Evolutionary conservation across 2,888 invertebrate genomes (phyloP), one percentile per base, ranked within the genome.

Genomic region (Amorpha juglandis): DNA sequence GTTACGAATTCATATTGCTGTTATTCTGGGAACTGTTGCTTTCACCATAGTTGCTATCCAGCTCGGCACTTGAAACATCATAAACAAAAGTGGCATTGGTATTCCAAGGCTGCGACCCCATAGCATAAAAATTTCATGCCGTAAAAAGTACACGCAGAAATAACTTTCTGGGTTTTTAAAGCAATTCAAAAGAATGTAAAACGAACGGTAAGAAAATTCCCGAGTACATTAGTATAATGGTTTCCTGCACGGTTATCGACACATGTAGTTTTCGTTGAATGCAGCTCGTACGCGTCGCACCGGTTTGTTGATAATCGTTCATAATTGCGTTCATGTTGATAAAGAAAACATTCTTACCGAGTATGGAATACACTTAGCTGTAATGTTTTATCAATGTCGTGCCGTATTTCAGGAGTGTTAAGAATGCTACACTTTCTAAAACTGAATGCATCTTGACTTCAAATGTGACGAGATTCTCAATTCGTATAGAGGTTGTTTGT

Each of bases 251-350:
- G 58, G 38, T 58, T 58, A 58, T 58, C 58, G 58, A 42, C 42
- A 33, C 53, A 42, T 58, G 55, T 58, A 58, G 55, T 58, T 58
- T 58, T 42, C 58, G 58, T 58, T 58, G 42, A 58, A 58, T 58
- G 58, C 52, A 27, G 33, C 52, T 50, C 50, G 50, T 50, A 33
- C 58, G 38, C 42, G 42, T 58, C 42, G 42, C 38, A 58, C 58
- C 58, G 58, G 58, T 58, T 58, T 19, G 16, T 53, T 42, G 58
- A 58, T 58, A 58, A 58, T 58, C 58, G 58, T 58, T 58, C 58
- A 58, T 58, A 58, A 58, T 58, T 58, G 58, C 42, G 19, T 42
- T 58, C 42, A 16, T 38, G 16, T 38, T 42, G 58, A 58, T 58
- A 58, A 58, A 58, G 58, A 58, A 55, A 58, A 58, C 19, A 38